A percentile compares a stretch with the other conserved stretches of the same genome.
Evolutionary conservation across 2,888 invertebrate genomes (phyloP).

Genomic region (Aplocera efformata): DNA sequence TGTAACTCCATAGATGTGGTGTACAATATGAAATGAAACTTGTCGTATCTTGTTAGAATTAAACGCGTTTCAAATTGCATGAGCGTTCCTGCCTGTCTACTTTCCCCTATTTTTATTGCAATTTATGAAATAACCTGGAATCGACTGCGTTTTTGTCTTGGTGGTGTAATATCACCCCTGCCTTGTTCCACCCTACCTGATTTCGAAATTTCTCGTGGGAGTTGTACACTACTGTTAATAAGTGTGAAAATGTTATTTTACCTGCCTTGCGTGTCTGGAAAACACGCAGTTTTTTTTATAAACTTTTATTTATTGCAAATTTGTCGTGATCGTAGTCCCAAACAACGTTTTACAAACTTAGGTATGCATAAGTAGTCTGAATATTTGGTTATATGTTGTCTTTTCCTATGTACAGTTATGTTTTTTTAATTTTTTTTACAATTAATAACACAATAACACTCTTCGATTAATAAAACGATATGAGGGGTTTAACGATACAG

Average conservation of each 20-base stretch:
- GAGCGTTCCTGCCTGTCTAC: conserved; percentile 12
- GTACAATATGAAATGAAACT: conserved; percentile 1
- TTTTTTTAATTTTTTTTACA: too few relatives aligned
- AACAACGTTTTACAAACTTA: too few relatives aligned
- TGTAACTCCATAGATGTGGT: conserved; percentile 1
- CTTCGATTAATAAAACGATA: too few relatives aligned
- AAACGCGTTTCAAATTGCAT: conserved; percentile 8
- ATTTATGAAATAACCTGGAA: conserved; percentile 45
- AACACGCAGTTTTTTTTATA: conserved; percentile 1
- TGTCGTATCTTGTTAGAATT: conserved; percentile 7
- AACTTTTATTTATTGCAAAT: background rate
- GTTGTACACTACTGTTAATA: conserved; percentile 51
- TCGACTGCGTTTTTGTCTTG: conserved; percentile 38
- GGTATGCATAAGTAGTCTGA: too few relatives aligned
- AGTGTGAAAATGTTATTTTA: conserved; percentile 48
- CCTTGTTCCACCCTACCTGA: conserved; percentile 53
- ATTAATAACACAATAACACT: too few relatives aligned
- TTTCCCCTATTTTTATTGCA: conserved; percentile 37
- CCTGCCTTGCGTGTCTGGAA: conserved; percentile 6
- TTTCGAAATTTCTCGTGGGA: conserved; percentile 67
- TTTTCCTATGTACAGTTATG: too few relatives aligned
- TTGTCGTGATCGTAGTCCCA: background rate
- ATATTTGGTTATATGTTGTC: too few relatives aligned
- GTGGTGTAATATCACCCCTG: conserved; percentile 48
- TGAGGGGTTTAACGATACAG: too few relatives aligned